Conservation (phyloP, 2,888 invertebrate genomes). For the Agrypnus murinus region DNA sequence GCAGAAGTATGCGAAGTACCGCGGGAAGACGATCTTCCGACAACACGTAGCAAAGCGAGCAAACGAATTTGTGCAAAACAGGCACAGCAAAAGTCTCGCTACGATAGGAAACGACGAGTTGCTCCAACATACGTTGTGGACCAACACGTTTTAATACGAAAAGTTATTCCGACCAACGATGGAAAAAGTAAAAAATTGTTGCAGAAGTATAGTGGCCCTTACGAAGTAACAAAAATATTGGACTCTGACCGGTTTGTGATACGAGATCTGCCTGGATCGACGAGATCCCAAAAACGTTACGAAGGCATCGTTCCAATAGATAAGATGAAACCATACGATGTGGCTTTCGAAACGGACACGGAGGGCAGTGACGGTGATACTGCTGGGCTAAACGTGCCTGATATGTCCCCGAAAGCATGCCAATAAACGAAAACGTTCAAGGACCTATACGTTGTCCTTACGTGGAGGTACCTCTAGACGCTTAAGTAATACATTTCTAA, state of each 20-base stretch:
- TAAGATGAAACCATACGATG: too few species aligned
- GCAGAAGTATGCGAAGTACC: not conserved
- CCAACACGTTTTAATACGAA: not conserved
- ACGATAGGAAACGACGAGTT: not conserved
- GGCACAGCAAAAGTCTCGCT: not conserved
- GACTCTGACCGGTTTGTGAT: slow-evolving; percentile 5
- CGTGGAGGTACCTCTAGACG: too few species aligned
- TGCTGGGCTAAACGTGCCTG: too few species aligned
- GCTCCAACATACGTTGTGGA: not conserved
- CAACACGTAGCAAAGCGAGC: not conserved
- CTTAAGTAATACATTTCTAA: too few species aligned
- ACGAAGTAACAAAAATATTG: not conserved
- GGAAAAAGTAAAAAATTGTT: slow-evolving; percentile 24
- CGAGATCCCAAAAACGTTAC: too few species aligned
- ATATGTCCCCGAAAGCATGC: too few species aligned
- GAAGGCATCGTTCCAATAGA: too few species aligned
- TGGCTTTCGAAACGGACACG: too few species aligned
- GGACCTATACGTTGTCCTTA: too few species aligned
- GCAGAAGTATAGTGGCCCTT: slow-evolving; percentile 27
- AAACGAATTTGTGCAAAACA: not conserved
- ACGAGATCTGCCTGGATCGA: too few species aligned
- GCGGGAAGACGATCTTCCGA: not conserved
- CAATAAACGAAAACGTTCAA: too few species aligned
- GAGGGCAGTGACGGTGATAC: too few species aligned
- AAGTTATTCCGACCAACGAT: not conserved